phyloP scores from a whole-genome alignment of 2,888 invertebrate genomes.

The Folsomia manolachei region DNA sequence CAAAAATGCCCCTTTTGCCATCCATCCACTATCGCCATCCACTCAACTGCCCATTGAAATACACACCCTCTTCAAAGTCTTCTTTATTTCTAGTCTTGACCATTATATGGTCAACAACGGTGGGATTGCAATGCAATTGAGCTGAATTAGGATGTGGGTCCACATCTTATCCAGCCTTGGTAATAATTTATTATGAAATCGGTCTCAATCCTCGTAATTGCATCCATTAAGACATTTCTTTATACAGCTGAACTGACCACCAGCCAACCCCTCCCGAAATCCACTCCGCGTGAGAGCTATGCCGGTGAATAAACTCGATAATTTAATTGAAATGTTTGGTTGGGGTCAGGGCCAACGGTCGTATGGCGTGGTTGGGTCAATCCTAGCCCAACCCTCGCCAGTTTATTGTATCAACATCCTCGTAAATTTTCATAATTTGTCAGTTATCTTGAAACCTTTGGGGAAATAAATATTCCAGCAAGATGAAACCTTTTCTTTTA shows the following conservation, averaged over 20 bases:
- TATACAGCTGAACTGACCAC: neutral
- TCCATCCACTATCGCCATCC: too few relatives aligned
- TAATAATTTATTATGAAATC: slow-evolving; percentile 19
- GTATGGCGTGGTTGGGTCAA: slow-evolving; percentile 17
- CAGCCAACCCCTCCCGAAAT: neutral
- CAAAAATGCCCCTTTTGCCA: neutral
- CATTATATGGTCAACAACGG: too few relatives aligned
- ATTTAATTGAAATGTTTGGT: neutral
- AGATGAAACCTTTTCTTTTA: neutral
- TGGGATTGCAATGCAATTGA: neutral
- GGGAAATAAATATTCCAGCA: slow-evolving; percentile 46
- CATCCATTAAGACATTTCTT: slow-evolving; percentile 15
- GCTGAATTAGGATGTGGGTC: neutral
- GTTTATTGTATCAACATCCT: slow-evolving; percentile 42
- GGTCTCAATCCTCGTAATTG: slow-evolving; percentile 16
- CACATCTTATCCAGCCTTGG: neutral
- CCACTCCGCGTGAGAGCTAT: neutral
- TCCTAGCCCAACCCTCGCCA: neutral
- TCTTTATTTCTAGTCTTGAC: too few relatives aligned
- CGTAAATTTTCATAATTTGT: slow-evolving; percentile 51
- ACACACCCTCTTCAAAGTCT: too few relatives aligned
- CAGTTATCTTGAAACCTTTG: slow-evolving; percentile 32
- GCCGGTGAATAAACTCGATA: neutral
- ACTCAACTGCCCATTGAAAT: too few relatives aligned
- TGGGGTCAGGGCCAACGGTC: slow-evolving; percentile 4